Evolutionary conservation across 2,797 vertebrate species (phyloP).

Genomic region (Ptychobarbus kaznakovi): DNA sequence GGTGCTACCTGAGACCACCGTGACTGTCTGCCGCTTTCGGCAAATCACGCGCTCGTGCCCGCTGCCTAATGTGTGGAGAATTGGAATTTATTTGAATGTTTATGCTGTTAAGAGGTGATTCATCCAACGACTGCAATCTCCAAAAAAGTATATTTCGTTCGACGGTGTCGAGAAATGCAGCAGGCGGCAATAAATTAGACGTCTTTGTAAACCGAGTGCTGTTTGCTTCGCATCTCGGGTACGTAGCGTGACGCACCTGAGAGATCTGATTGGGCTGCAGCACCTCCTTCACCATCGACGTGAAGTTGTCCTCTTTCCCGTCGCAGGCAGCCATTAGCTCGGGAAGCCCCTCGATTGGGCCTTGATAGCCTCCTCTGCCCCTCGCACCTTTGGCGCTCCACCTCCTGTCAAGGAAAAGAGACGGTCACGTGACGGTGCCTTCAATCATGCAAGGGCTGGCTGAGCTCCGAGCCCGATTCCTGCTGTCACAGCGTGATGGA

Average conservation of each 20-base stretch:
- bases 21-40: slow-evolving; percentile 51
- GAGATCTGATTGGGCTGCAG: slow-evolving; percentile 79
- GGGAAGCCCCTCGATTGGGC: slow-evolving; percentile 90
- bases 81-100: slow-evolving; percentile 33
- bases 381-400: slow-evolving; percentile 77
- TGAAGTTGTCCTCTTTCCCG: slow-evolving; percentile 84
- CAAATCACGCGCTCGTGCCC: slow-evolving; percentile 75
- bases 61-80: slow-evolving; percentile 54
- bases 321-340: slow-evolving; percentile 89
- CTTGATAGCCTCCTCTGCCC: slow-evolving; percentile 67
- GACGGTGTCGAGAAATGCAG: neutral
- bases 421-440: slow-evolving; percentile 47
- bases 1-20: slow-evolving; percentile 85
- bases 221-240: neutral
- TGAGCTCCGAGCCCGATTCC: slow-evolving; percentile 31
- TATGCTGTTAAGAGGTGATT: slow-evolving; percentile 26
- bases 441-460: slow-evolving; percentile 34
- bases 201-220: neutral
- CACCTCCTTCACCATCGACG: slow-evolving; percentile 80
- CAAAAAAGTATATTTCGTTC: neutral
- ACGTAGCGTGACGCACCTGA: slow-evolving; percentile 81
- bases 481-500: slow-evolving; percentile 51
- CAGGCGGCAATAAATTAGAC: neutral
- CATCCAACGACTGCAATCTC: neutral
- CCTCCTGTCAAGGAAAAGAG: slow-evolving; percentile 76